Base-by-base conservation (phyloP, 2,888 invertebrate genomes). In the Hololepta plana region DNA sequence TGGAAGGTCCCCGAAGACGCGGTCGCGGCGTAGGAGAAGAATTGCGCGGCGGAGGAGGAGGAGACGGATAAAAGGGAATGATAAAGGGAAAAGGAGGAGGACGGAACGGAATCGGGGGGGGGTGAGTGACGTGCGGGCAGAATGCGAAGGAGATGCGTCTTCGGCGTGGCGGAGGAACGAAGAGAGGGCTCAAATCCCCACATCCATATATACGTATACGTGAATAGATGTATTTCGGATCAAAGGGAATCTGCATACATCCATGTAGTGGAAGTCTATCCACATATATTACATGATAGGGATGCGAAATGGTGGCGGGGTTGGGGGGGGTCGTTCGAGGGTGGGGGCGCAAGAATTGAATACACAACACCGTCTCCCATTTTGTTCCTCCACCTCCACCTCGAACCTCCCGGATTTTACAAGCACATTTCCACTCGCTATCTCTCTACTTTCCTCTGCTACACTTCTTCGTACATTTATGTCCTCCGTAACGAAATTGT, bases 231-330 rank as follows among this genome's bases (percentile, higher is more conserved):
- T 47, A 43, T 47, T 47, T 43, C 40, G 46, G 47, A 48, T 49
- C 49, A 52, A 53, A 52, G 51, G 43, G 47, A 52, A 50, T 50
- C 49, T 47, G 43, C 46, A 49, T 49, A 46, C 41, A 41, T 39
- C 35, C 34, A 38, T 33, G 32, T 26, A 32, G 19, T 29, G 15
- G 17, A 26, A 23, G 14, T 19, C 8, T 12, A 20, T 20, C 20
- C 4, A 20, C 20, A n/a, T 20, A 11, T 20, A 11, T 4, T 12
- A 20, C 20, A 20, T 12, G 29, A 30, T n/a, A n/a, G n/a, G n/a
- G n/a, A n/a, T n/a, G n/a, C n/a, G n/a, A n/a, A n/a, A n/a, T n/a
- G n/a, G n/a, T n/a, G n/a, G n/a, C n/a, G n/a, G n/a, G n/a, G n/a
- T n/a, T n/a, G n/a, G n/a, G n/a, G n/a, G n/a, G n/a, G n/a, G n/a